phyloP scores from a whole-genome alignment of 1,140 invertebrate species.

The Colletes latitarsis region DNA sequence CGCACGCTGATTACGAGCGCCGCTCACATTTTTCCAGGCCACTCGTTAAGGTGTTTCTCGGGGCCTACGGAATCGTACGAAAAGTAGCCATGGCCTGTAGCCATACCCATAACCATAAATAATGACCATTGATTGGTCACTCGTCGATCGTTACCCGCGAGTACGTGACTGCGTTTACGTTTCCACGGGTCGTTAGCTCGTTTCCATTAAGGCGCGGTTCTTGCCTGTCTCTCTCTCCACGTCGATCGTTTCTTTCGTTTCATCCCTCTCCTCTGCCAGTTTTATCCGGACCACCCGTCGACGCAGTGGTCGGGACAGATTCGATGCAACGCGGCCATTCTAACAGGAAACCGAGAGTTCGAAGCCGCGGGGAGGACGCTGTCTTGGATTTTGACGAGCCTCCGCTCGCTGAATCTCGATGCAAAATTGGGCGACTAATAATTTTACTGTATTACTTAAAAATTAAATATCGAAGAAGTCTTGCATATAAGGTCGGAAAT shows the following conservation, averaged over 20 bases:
- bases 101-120: slow-evolving; percentile 65
- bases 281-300: neutral
- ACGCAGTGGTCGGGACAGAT: neutral
- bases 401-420: too few species aligned
- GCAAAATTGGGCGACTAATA: too few species aligned
- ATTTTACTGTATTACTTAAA: too few species aligned
- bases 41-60: slow-evolving; percentile 55
- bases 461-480: too few species aligned
- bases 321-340: slow-evolving; percentile 1
- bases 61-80: slow-evolving; percentile 43
- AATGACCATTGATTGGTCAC: slow-evolving; percentile 77
- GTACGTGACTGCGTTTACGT: slow-evolving; percentile 78
- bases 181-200: slow-evolving; percentile 77
- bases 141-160: slow-evolving; percentile 75
- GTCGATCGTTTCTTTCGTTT: slow-evolving; percentile 48
- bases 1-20: neutral
- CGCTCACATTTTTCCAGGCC: slow-evolving; percentile 34
- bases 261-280: slow-evolving; percentile 8
- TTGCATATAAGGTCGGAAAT: too few species aligned
- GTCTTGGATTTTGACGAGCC: too few species aligned
- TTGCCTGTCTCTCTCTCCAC: slow-evolving; percentile 53
- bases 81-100: slow-evolving; percentile 57
- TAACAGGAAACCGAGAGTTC: neutral
- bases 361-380: neutral
- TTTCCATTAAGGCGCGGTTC: slow-evolving; percentile 77